Base-by-base conservation (phyloP, 2,888 invertebrate genomes). In the Panzeria rudis region DNA sequence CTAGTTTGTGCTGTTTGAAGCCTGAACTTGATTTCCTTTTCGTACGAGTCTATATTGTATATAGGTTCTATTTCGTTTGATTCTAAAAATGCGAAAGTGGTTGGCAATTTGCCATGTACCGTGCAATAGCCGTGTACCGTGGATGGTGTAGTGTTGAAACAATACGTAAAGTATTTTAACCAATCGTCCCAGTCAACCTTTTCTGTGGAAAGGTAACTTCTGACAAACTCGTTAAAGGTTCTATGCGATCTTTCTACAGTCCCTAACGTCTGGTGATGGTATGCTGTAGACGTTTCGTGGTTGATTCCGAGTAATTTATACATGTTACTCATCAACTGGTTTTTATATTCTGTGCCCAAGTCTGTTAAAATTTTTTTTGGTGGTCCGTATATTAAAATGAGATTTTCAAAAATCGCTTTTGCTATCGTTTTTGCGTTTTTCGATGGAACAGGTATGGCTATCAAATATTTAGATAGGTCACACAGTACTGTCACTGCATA, bases 211-310 rank as follows among this genome's bases (percentile, higher is more conserved):
- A 75, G 61, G 32, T 86, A 86, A 20, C 66, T 79, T 56, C 87
- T 52, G 20, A 88, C 32, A 29, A 80, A 87, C 56, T 87, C 87
- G 59, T 87, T 87, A 11, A 87, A 66, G 29, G 80, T 75, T 73
- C 87, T 66, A 54, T 87, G 86, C 73, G 86, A 87, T 15, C 87
- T 73, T 86, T 88, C 87, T 23, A 87, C 59, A 23, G 86, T 83
- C 5, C 87, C 85, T 20, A 89, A 64, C 3, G 83, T 78, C 52
- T 87, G 81, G 23, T 86, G 86, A 52, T 87, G 87, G 47, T 84
- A 75, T 9, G 86, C 68, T 41, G 86, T 86, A 15, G 86, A 56
- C 23, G n/a, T 68, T 7, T 50, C 9, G 11, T 68, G 23, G 17
- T 61, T 44, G 5, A 50, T 47, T 66, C 17, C 17, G 17, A 76